Evolutionary conservation across 2,797 vertebrate genomes (phyloP).

Genomic region (Crocodylus rhombifer): DNA sequence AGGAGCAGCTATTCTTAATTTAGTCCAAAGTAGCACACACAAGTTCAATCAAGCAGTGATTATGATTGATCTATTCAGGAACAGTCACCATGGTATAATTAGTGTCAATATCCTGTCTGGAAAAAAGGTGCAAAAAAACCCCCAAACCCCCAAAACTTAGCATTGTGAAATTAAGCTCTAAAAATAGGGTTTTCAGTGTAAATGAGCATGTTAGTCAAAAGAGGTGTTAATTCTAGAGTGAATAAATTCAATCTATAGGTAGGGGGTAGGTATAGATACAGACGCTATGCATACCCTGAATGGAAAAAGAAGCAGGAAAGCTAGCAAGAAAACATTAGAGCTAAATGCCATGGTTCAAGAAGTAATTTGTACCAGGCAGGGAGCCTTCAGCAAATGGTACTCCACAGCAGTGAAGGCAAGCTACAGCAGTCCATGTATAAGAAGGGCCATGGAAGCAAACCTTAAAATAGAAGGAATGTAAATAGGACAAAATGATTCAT

Average conservation of each 20-base stretch:
- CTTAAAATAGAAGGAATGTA: background rate
- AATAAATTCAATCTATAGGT: background rate
- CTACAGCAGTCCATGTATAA: background rate
- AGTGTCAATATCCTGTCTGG: background rate
- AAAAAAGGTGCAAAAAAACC: background rate
- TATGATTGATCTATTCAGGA: slow-evolving; percentile 3
- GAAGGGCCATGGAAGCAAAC: background rate
- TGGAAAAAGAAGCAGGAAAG: slow-evolving; percentile 18
- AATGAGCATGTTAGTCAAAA: background rate
- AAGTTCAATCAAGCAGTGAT: slow-evolving; percentile 30
- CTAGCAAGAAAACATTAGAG: slow-evolving; percentile 1
- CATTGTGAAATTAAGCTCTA: background rate
- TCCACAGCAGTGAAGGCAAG: background rate
- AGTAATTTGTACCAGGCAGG: background rate
- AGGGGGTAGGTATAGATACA: background rate
- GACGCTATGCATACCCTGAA: background rate
- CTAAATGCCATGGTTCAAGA: background rate
- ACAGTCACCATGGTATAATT: slow-evolving; percentile 33
- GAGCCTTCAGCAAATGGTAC: background rate
- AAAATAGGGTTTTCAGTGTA: slow-evolving; percentile 14
- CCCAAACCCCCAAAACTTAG: background rate
- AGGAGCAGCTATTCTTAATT: background rate
- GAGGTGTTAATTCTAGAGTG: background rate
- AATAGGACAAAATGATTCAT: background rate
- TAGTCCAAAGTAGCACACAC: slow-evolving; percentile 10